Evolutionary conservation across 2,797 vertebrate genomes (phyloP).

Genomic region (Arnoldichthys spilopterus): DNA sequence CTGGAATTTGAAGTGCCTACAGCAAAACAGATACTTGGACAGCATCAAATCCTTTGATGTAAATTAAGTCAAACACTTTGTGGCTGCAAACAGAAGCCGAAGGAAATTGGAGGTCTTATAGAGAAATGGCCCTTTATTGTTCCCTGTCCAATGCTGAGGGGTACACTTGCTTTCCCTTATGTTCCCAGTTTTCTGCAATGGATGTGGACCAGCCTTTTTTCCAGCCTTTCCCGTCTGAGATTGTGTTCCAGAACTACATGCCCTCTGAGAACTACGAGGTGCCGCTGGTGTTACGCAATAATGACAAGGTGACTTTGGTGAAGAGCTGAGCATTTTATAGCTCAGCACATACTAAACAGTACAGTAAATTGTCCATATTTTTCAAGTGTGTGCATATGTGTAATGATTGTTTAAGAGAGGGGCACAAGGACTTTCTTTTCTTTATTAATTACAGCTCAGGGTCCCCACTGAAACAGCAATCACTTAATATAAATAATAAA

Average conservation of each 20-base stretch:
- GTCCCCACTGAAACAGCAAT: neutral
- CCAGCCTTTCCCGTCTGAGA: conserved; percentile 86
- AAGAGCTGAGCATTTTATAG: neutral
- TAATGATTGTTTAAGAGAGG: neutral
- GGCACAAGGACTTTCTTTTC: conserved; percentile 12
- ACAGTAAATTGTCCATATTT: neutral
- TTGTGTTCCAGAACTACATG: conserved; percentile 85
- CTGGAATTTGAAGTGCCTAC: conserved; percentile 12
- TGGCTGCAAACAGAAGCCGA: conserved; percentile 12
- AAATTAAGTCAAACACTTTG: neutral
- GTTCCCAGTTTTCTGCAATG: conserved; percentile 72
- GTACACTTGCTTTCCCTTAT: conserved; percentile 18
- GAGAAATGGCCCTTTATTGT: conserved; percentile 4
- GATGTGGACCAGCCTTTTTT: conserved; percentile 80
- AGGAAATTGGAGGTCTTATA: conserved; percentile 14
- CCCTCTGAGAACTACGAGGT: conserved; percentile 80
- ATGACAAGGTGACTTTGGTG: conserved; percentile 77
- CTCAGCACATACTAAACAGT: neutral
- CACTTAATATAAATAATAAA: conserved; percentile 7
- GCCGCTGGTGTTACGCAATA: conserved; percentile 81
- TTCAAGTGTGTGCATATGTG: neutral
- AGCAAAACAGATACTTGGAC: conserved; percentile 24
- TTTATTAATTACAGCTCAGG: neutral
- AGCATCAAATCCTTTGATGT: neutral
- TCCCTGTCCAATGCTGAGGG: conserved; percentile 4